Base-by-base conservation (phyloP, 2,797 vertebrate genomes). In the Ataeniobius toweri region DNA sequence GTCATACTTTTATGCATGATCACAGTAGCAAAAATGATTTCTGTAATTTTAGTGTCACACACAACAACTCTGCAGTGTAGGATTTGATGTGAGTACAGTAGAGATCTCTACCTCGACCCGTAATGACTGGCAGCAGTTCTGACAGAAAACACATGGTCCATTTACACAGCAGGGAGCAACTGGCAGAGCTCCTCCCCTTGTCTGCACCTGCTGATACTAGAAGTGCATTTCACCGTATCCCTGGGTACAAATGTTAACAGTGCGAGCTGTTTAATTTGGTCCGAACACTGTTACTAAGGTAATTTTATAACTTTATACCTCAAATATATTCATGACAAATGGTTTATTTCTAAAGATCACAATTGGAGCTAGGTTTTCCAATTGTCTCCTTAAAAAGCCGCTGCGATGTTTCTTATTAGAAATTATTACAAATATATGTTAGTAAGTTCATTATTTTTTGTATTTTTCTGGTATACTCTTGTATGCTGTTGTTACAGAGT, bases 141-240 rank as follows among this genome's bases (percentile, higher is more conserved):
- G 53, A 78, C 83, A 78, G 53, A 46, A 69, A 81, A 80, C 82
- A 89, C 82, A 73, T 75, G 84, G 76, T 79, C 72, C 48, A 79
- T 76, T 86, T 78, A 68, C 48, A 79, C 74, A 74, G 31, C 56
- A 77, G 68, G 75, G 70, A 51, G 74, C 82, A 61, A 46, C 28
- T 82, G 73, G 56, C 73, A 80, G 48, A 58, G 72, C 51, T 22
- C 58, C 36, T 50, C 68, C 20, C 51, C 71, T 72, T 70, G 3
- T 61, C 53, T 74, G 39, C 22, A 67, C 13, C 14, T 26, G 65
- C 26, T 71, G 69, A 73, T 53, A 36, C 53, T 6, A 44, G 59
- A 56, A 48, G 80, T 73, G 58, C 55, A 58, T 22, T 46, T 63
- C 56, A 12, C 28, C 1, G 5, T 24, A 13, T 31, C 18, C 46